Evolutionary conservation across 1,140 invertebrate genomes (phyloP).

Genomic region (Lerema accius): DNA sequence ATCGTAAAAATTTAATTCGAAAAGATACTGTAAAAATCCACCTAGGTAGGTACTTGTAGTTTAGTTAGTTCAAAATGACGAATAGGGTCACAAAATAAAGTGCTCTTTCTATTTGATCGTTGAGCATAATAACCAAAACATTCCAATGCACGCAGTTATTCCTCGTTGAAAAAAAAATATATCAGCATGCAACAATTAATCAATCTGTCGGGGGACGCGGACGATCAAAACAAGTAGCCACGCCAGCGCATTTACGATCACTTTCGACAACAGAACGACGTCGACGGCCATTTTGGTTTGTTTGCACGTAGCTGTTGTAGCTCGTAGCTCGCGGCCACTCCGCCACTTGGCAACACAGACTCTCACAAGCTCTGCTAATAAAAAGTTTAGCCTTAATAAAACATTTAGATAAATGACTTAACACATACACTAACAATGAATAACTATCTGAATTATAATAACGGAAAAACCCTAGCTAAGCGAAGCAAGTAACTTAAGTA

Average conservation of each 20-base stretch:
- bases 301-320: conserved; percentile 48
- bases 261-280: conserved; percentile 37
- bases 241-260: conserved; percentile 52
- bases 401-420: conserved; percentile 60
- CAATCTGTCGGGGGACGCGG: conserved; percentile 23
- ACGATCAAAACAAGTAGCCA: conserved; percentile 32
- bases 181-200: conserved; percentile 16
- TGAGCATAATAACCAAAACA: too few species aligned
- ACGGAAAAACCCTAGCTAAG: too few species aligned
- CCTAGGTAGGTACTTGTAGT: too few species aligned
- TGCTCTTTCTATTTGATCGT: too few species aligned
- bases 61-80: too few species aligned
- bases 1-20: too few species aligned
- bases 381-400: conserved; percentile 59
- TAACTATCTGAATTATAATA: background rate
- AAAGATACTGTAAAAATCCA: too few species aligned
- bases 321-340: conserved; percentile 41
- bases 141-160: background rate
- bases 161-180: background rate
- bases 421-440: background rate
- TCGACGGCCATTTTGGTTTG: conserved; percentile 53
- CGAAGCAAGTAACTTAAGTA: too few species aligned
- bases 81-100: too few species aligned
- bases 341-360: conserved; percentile 42
- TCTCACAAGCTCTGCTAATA: conserved; percentile 48